phyloP scores from a whole-genome alignment of 2,797 vertebrate species.

The Cyclopterus lumpus region DNA sequence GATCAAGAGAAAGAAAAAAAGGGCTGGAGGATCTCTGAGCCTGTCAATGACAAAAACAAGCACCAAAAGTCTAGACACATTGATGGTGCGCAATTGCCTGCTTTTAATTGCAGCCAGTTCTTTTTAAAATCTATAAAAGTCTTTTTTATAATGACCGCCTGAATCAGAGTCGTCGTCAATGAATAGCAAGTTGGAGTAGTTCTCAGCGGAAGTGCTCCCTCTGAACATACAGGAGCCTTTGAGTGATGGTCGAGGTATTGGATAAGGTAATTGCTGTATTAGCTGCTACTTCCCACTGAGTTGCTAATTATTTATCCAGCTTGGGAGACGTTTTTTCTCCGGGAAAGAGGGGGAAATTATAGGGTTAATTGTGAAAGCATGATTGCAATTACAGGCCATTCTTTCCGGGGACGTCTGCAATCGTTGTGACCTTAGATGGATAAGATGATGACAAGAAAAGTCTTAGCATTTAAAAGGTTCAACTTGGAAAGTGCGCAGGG shows the following conservation, averaged over 20 bases:
- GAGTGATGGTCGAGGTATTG: constrained; percentile 71
- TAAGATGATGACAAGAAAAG: constrained; percentile 23
- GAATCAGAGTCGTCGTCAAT: constrained; percentile 63
- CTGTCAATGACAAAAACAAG: neutral
- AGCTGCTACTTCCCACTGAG: constrained; percentile 55
- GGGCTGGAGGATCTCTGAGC: neutral
- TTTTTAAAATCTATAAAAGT: constrained; percentile 37
- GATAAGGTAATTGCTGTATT: constrained; percentile 67
- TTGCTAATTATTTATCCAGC: constrained; percentile 68
- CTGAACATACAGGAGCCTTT: constrained; percentile 63
- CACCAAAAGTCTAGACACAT: neutral
- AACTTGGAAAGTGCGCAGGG: constrained; percentile 3
- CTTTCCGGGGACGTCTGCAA: neutral
- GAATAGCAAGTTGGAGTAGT: constrained; percentile 53
- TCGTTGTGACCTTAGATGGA: constrained; percentile 31
- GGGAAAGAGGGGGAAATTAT: constrained; percentile 9
- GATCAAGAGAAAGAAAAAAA: neutral
- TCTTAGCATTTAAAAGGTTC: constrained; percentile 48
- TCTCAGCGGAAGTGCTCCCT: constrained; percentile 35
- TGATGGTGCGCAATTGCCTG: neutral
- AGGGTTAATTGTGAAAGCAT: constrained; percentile 28
- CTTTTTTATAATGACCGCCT: constrained; percentile 61
- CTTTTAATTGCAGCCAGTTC: neutral
- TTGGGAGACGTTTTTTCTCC: constrained; percentile 9
- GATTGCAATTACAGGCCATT: constrained; percentile 41